Evolutionary conservation across 2,888 invertebrate genomes (phyloP), one percentile per base, ranked within the genome.

Genomic region (Dasysyrphus tricinctus): DNA sequence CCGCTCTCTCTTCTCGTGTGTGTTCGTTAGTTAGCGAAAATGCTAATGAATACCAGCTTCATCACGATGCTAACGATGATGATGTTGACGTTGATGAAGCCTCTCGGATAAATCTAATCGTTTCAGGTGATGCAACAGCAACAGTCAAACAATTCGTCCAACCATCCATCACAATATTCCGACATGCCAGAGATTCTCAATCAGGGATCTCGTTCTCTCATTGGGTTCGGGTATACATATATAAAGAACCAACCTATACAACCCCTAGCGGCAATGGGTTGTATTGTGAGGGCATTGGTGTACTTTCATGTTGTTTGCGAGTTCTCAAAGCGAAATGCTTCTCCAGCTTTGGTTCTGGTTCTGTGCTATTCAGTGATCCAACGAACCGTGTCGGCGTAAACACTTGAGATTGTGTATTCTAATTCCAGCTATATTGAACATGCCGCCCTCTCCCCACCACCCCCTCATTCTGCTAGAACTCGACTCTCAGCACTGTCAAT

Each of bases 361-460:
- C 84, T 42, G 32, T 79, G 76, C 76, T 69, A 54, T 84, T 77
- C 84, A 80, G 73, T 56, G 77, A 77, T 77, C 80, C 80, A 61
- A 51, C 84, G 73, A 80, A 85, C 84, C 80, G 69, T 85, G 80
- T 80, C 84, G 73, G 80, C 73, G 80, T 85, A 85, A 85, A 76
- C 80, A 80, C 73, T 80, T 73, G 76, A 73, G 69, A 80, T 77
- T 79, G 65, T 65, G 72, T 72, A 79, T 79, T 84, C 74, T 70
- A 57, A 84, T 75, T 79, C 61, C 63, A 56, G 51, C 47, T 51
- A 49, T 34, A 39, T 61, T 49, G 51, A 69, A 75, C 69, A 80
- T 29, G 57, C 49, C 75, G 69, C 56, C 42, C 74, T 42, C 29
- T 16, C 34, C 57, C 32, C 32, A 24, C 24, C 24, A 24, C 7